phyloP scores from a whole-genome alignment of 2,888 invertebrate genomes.

The Drosophila pseudotakahashii region DNA sequence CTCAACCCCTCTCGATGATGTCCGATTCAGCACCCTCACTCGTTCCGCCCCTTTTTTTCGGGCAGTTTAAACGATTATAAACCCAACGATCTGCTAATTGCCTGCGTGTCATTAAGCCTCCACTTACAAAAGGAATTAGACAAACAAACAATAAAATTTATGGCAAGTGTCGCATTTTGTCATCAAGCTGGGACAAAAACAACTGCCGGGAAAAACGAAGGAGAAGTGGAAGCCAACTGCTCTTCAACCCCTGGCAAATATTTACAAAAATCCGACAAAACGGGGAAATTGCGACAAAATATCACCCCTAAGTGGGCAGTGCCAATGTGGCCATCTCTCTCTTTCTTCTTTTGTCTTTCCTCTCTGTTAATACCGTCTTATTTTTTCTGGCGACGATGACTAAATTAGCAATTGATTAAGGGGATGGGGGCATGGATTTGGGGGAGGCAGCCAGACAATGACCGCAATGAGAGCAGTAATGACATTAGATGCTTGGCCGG shows the following conservation, averaged over 20 bases:
- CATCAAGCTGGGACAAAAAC: slow-evolving; percentile 71
- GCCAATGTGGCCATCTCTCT: not conserved
- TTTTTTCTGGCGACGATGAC: slow-evolving; percentile 61
- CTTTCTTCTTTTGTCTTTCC: not conserved
- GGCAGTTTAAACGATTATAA: slow-evolving; percentile 52
- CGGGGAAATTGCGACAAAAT: slow-evolving; percentile 36
- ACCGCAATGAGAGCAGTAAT: slow-evolving; percentile 78
- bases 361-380: not conserved
- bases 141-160: slow-evolving; percentile 80
- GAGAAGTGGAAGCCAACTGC: slow-evolving; percentile 17
- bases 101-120: slow-evolving; percentile 82
- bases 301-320: slow-evolving; percentile 55
- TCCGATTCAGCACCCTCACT: slow-evolving; percentile 3
- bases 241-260: slow-evolving; percentile 55
- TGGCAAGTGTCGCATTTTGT: slow-evolving; percentile 81
- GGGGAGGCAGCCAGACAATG: slow-evolving; percentile 42
- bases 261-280: slow-evolving; percentile 62
- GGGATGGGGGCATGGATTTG: slow-evolving; percentile 1
- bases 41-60: not conserved
- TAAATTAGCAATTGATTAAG: slow-evolving; percentile 73
- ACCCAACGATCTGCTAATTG: slow-evolving; percentile 81
- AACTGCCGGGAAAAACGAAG: slow-evolving; percentile 55
- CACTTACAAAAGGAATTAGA: slow-evolving; percentile 77
- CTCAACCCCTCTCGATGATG: slow-evolving; percentile 1
- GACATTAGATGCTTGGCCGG: slow-evolving; percentile 59